phyloP scores from a whole-genome alignment of 1,140 invertebrate species.

The Drosophila erecta region DNA sequence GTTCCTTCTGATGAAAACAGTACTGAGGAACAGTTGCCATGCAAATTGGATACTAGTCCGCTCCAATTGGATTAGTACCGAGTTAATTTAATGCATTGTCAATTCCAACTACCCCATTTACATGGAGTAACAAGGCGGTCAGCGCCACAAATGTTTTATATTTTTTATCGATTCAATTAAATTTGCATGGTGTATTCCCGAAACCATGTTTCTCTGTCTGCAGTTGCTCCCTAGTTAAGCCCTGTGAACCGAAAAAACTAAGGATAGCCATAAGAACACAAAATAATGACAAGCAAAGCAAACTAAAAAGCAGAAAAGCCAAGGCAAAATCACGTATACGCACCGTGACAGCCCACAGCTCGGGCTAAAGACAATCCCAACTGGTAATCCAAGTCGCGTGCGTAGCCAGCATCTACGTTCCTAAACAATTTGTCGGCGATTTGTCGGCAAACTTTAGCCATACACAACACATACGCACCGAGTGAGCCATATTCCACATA shows the following conservation, averaged over 20 bases:
- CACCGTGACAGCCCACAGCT: constrained; percentile 10
- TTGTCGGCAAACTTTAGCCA: constrained; percentile 29
- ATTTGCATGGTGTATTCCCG: background rate
- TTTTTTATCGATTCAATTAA: constrained; percentile 4
- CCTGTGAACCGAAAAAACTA: too few relatives aligned
- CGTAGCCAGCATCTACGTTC: constrained; percentile 34
- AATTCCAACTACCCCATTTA: background rate
- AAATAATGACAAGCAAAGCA: constrained; percentile 12
- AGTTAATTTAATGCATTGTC: background rate
- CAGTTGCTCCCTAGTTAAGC: background rate
- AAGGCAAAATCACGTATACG: constrained; percentile 45
- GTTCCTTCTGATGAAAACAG: too few relatives aligned
- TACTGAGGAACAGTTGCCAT: too few relatives aligned
- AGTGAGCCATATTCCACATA: constrained; percentile 37
- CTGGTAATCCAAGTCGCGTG: constrained; percentile 64
- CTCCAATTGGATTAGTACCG: background rate
- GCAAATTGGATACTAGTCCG: too few relatives aligned
- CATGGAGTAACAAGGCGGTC: background rate
- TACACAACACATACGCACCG: background rate
- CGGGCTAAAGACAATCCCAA: constrained; percentile 31
- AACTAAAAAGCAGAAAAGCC: constrained; percentile 3
- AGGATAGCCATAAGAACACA: constrained; percentile 14
- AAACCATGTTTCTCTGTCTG: background rate
- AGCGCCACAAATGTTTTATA: background rate
- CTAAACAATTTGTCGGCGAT: constrained; percentile 72